These are phyloP conservation scores for Augiades crinisus DNA, from an alignment of 2,888 invertebrate genomes.

Conservation along the genomic window DNA sequence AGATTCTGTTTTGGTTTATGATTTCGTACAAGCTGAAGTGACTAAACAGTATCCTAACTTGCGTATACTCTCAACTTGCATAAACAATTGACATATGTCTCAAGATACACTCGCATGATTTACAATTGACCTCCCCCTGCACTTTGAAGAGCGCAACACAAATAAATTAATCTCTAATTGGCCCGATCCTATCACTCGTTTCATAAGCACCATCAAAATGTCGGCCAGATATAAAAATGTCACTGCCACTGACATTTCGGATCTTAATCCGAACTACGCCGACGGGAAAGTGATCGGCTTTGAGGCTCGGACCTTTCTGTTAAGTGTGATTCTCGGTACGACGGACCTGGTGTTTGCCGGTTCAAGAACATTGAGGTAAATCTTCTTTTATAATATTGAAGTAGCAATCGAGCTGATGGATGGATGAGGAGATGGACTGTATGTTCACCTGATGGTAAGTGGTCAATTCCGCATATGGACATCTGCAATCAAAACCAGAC, in stretches of 20 bases:
- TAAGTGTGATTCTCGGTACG: background rate
- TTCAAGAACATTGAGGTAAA: no score
- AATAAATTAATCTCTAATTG: slow-evolving; percentile 76
- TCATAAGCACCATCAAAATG: slow-evolving; percentile 67
- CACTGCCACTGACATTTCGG: slow-evolving; percentile 75
- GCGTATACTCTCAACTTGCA: no score
- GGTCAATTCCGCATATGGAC: no score
- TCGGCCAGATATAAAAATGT: slow-evolving; percentile 76
- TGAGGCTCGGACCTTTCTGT: slow-evolving; percentile 28
- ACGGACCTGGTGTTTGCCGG: background rate
- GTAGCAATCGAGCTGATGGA: no score
- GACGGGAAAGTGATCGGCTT: slow-evolving; percentile 69
- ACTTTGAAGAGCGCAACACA: slow-evolving; percentile 29
- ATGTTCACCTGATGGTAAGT: no score
- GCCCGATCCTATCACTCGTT: slow-evolving; percentile 64
- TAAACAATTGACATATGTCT: background rate
- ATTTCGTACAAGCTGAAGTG: no score
- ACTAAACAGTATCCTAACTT: no score
- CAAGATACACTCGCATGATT: slow-evolving; percentile 21
- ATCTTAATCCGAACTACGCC: slow-evolving; percentile 59
- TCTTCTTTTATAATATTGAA: no score
- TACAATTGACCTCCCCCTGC: slow-evolving; percentile 23
- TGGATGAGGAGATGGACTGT: no score
- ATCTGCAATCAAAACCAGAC: no score
- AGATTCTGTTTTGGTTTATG: no score